phyloP scores from a whole-genome alignment of 2,113 vertebrate genomes.

The Misgurnus anguillicaudatus region DNA sequence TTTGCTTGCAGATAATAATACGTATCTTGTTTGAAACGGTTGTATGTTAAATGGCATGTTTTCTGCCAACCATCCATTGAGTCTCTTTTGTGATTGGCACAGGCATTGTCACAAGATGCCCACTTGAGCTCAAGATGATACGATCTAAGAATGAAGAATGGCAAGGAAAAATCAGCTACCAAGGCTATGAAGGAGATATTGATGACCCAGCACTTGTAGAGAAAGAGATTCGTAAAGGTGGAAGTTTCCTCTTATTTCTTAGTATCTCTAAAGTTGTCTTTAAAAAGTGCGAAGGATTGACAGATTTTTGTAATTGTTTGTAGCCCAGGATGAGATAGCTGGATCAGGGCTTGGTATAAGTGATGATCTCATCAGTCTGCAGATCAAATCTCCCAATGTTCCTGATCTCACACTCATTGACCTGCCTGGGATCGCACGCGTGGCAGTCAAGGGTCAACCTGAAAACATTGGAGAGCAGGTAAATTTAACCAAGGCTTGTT shows the following conservation, averaged over 20 bases:
- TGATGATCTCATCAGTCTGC: conserved; percentile 81
- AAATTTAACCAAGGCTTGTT: neutral
- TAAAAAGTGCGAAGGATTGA: neutral
- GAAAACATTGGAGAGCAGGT: conserved; percentile 83
- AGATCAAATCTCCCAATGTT: conserved; percentile 77
- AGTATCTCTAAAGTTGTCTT: neutral
- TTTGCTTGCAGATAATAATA: too few species aligned
- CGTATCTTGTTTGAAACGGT: too few species aligned
- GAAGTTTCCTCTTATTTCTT: neutral
- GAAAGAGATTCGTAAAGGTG: conserved; percentile 69
- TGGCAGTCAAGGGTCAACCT: conserved; percentile 83
- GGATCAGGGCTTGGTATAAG: conserved; percentile 77
- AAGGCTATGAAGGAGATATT: conserved; percentile 53
- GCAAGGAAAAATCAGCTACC: conserved; percentile 70
- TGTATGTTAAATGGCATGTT: too few species aligned
- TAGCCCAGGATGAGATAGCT: conserved; percentile 82
- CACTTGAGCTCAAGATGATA: conserved; percentile 77
- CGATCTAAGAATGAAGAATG: conserved; percentile 64
- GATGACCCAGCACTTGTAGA: conserved; percentile 67
- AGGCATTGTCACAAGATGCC: conserved; percentile 78
- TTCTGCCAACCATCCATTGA: neutral
- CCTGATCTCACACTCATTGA: conserved; percentile 91
- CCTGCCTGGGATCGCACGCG: conserved; percentile 90
- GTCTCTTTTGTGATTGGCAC: neutral
- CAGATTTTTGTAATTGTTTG: neutral